These are phyloP conservation scores for Sminthurides aquaticus DNA, from an alignment of 2,888 invertebrate genomes.

Conservation along the genomic window DNA sequence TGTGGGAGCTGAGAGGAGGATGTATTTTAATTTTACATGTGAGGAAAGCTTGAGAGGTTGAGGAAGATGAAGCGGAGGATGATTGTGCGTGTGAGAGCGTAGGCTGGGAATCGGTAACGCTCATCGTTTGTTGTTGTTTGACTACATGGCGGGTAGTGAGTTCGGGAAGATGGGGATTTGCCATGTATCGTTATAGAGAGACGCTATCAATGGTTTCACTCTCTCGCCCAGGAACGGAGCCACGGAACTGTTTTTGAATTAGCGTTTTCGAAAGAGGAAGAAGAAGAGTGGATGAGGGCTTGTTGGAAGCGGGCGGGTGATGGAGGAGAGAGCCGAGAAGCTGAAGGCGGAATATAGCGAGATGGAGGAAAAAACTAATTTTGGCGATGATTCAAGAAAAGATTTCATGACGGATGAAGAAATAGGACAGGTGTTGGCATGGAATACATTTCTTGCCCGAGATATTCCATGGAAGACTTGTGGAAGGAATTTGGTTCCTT, in stretches of 20 bases:
- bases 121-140: not conserved
- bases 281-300: not conserved
- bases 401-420: constrained; percentile 28
- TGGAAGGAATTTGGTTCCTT: not conserved
- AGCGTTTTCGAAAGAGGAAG: not conserved
- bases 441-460: constrained; percentile 1
- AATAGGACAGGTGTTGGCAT: constrained; percentile 32
- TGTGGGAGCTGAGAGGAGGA: not conserved
- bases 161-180: not conserved
- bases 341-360: not conserved
- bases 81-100: not conserved
- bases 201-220: not conserved
- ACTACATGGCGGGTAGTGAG: not conserved
- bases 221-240: not conserved
- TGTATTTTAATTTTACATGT: not conserved
- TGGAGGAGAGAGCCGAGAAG: constrained; percentile 5
- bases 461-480: not conserved
- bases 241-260: not conserved
- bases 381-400: constrained; percentile 38
- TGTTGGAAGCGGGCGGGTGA: not conserved
- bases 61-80: not conserved
- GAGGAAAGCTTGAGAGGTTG: not conserved
- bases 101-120: not conserved
- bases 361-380: constrained; percentile 29
- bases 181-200: not conserved